phyloP scores from a whole-genome alignment of 2,113 vertebrate genomes.

The Leptodactylus fuscus region DNA sequence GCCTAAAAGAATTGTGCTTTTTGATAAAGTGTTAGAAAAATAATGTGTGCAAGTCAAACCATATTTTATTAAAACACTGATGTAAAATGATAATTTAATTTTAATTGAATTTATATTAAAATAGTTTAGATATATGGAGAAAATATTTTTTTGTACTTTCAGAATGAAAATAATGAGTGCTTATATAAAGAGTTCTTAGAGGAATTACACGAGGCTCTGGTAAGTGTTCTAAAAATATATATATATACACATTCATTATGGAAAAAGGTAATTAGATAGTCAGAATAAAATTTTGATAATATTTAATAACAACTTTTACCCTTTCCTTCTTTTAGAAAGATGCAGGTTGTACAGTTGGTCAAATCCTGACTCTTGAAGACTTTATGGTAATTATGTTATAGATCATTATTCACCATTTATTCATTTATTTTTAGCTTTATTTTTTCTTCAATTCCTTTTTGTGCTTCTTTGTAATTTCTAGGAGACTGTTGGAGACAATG shows the following conservation, averaged over 20 bases:
- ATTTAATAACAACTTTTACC: too few species aligned
- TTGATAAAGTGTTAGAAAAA: too few species aligned
- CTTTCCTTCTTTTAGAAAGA: constrained; percentile 3
- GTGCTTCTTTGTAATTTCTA: not conserved
- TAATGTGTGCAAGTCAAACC: too few species aligned
- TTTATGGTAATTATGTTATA: constrained; percentile 5
- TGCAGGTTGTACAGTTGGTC: constrained; percentile 19
- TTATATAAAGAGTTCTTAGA: not conserved
- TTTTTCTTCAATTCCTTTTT: too few species aligned
- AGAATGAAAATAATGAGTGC: constrained; percentile 19
- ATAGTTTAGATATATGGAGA: too few species aligned
- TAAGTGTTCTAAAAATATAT: not conserved
- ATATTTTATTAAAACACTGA: too few species aligned
- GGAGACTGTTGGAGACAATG: constrained; percentile 32
- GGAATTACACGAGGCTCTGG: constrained; percentile 16
- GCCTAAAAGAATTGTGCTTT: too few species aligned
- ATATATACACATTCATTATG: not conserved
- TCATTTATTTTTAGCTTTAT: not conserved
- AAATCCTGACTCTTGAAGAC: constrained; percentile 6
- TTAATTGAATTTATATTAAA: too few species aligned
- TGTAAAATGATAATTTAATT: too few species aligned
- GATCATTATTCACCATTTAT: too few species aligned
- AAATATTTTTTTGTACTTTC: not conserved
- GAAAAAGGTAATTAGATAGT: too few species aligned
- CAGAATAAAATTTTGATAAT: too few species aligned